phyloP scores from a whole-genome alignment of 92 coral and sea anemone genomes.

The Heteractis magnifica region DNA sequence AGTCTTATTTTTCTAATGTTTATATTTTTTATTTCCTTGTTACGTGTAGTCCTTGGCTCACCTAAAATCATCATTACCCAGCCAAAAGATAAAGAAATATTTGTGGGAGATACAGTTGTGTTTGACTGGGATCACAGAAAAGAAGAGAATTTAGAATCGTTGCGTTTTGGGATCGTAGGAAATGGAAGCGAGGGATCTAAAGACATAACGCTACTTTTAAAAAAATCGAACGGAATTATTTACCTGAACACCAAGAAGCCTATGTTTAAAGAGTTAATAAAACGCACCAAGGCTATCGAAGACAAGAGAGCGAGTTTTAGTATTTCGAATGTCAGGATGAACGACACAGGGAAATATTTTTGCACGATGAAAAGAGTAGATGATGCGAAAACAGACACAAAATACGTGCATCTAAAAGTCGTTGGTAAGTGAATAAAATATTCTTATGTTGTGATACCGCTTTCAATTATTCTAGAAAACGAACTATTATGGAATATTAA shows the following conservation, averaged over 20 bases:
- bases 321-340: constrained; percentile 25
- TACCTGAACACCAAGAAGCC: not conserved
- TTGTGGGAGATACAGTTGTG: constrained; percentile 52
- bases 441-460: not conserved
- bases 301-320: constrained; percentile 48
- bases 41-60: not conserved
- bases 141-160: not conserved
- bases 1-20: not conserved
- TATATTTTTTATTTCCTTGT: not conserved
- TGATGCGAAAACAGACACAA: not conserved
- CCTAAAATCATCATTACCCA: constrained; percentile 23
- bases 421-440: constrained; percentile 52
- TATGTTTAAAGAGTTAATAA: not conserved
- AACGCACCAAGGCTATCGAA: not conserved
- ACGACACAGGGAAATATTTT: constrained; percentile 40
- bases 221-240: not conserved
- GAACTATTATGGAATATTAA: not conserved
- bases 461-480: not conserved
- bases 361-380: constrained; percentile 12
- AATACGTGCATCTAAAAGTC: constrained; percentile 34
- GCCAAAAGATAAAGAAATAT: constrained; percentile 59
- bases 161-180: constrained; percentile 38
- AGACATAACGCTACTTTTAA: not conserved
- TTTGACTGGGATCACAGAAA: constrained; percentile 59
- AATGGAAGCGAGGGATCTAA: not conserved